Evolutionary conservation across 2,113 vertebrate species (phyloP).

Genomic region (Perca fluviatilis): DNA sequence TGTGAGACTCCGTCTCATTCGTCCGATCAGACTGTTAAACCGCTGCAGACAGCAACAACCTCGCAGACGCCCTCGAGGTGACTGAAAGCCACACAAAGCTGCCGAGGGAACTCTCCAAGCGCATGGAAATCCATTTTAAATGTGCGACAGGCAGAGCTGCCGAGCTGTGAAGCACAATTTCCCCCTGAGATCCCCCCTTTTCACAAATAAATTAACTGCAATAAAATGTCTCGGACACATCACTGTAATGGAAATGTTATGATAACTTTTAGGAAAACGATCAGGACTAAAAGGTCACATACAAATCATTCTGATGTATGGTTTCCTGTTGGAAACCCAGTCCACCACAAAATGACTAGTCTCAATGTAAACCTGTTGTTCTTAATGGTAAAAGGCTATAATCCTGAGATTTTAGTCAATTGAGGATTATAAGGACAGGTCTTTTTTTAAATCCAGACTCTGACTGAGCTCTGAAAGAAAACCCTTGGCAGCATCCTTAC

Average conservation of each 20-base stretch:
- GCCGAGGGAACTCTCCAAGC: constrained; percentile 5
- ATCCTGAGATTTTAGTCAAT: constrained; percentile 35
- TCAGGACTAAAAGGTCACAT: constrained; percentile 8
- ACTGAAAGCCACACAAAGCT: constrained; percentile 56
- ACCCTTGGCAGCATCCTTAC: constrained; percentile 11
- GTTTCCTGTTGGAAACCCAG: constrained; percentile 30
- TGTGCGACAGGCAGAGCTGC: constrained; percentile 30
- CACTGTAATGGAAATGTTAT: constrained; percentile 26
- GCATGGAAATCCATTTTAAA: constrained; percentile 58
- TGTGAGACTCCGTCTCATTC: constrained; percentile 24
- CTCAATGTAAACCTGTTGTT: constrained; percentile 17
- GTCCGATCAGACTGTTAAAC: constrained; percentile 35
- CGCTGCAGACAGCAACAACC: constrained; percentile 35
- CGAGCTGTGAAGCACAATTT: constrained; percentile 24
- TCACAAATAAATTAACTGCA: background rate
- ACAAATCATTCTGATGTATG: constrained; percentile 31
- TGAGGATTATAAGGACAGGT: constrained; percentile 31
- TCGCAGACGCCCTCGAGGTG: constrained; percentile 35
- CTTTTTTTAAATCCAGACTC: constrained; percentile 38
- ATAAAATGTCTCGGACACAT: constrained; percentile 16
- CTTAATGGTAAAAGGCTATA: constrained; percentile 15
- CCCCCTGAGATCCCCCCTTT: background rate
- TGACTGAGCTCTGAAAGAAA: constrained; percentile 1
- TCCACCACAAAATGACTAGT: constrained; percentile 6
- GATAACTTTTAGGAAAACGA: constrained; percentile 26